phyloP scores from a whole-genome alignment of 2,113 vertebrate species.

The Ornithorhynchus anatinus region DNA sequence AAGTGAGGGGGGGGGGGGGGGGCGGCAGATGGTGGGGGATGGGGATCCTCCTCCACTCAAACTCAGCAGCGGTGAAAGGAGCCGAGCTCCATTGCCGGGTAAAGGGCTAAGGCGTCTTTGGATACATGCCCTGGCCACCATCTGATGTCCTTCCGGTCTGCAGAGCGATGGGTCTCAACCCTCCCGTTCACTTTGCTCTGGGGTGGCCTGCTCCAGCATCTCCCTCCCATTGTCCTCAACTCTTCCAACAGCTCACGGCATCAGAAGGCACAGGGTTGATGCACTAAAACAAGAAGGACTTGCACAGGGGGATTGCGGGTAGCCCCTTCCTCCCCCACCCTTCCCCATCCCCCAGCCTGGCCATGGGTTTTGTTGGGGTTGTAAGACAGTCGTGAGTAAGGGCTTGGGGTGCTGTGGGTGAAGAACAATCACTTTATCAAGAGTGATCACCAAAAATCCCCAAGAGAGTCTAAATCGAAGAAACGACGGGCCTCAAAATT shows the following conservation, averaged over 20 bases:
- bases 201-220: not conserved
- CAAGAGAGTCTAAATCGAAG: constrained; percentile 38
- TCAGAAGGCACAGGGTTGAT: constrained; percentile 68
- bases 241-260: constrained; percentile 31
- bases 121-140: too few species aligned
- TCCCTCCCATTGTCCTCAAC: not conserved
- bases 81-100: too few species aligned
- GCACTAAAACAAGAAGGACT: constrained; percentile 31
- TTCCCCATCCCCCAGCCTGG: constrained; percentile 12
- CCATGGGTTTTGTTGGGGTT: constrained; percentile 32
- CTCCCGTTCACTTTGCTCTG: not conserved
- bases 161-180: not conserved
- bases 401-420: constrained; percentile 7
- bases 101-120: too few species aligned
- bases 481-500: constrained; percentile 26
- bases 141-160: too few species aligned
- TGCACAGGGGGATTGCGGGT: constrained; percentile 25
- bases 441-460: constrained; percentile 29
- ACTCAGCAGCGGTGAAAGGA: too few species aligned
- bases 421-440: constrained; percentile 11
- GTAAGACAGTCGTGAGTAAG: constrained; percentile 36
- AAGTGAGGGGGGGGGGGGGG: too few species aligned
- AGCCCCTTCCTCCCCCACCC: too few species aligned
- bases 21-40: too few species aligned
- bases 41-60: too few species aligned